phyloP scores from a whole-genome alignment of 2,113 vertebrate species.

The Misgurnus anguillicaudatus region DNA sequence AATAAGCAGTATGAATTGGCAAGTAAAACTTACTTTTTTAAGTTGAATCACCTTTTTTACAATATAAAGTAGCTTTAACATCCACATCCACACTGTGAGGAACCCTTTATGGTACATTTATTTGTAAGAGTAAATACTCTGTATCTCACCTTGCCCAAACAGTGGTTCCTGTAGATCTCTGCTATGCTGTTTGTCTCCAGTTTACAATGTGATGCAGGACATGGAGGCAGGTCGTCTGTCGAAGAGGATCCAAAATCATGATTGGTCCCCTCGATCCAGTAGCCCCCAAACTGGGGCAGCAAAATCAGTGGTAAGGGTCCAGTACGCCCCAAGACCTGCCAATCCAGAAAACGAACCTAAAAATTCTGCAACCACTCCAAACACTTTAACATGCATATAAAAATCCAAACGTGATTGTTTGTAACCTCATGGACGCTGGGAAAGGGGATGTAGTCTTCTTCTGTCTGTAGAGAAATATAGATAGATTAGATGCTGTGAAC shows the following conservation, averaged over 20 bases:
- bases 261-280: constrained; percentile 98
- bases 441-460: constrained; percentile 98
- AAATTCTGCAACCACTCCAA: background rate
- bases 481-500: background rate
- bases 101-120: too few species aligned
- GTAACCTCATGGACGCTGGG: constrained; percentile 96
- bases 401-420: background rate
- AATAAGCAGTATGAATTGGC: too few species aligned
- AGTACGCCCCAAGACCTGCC: constrained; percentile 85
- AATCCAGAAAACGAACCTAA: background rate
- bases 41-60: too few species aligned
- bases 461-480: constrained; percentile 77
- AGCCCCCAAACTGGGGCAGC: constrained; percentile 96
- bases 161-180: constrained; percentile 92
- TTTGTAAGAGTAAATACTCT: too few species aligned
- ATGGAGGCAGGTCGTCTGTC: constrained; percentile 67
- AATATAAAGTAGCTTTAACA: too few species aligned
- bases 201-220: constrained; percentile 76
- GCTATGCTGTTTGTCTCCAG: constrained; percentile 90
- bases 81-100: too few species aligned
- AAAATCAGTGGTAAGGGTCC: constrained; percentile 93
- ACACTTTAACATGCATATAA: background rate
- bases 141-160: constrained; percentile 86
- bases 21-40: too few species aligned
- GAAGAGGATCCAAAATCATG: constrained; percentile 82